Percentiles rank a stretch among this genome's conserved stretches.
Evolutionary conservation across 2,113 vertebrate genomes (phyloP).

Genomic region (Toxostoma redivivum): DNA sequence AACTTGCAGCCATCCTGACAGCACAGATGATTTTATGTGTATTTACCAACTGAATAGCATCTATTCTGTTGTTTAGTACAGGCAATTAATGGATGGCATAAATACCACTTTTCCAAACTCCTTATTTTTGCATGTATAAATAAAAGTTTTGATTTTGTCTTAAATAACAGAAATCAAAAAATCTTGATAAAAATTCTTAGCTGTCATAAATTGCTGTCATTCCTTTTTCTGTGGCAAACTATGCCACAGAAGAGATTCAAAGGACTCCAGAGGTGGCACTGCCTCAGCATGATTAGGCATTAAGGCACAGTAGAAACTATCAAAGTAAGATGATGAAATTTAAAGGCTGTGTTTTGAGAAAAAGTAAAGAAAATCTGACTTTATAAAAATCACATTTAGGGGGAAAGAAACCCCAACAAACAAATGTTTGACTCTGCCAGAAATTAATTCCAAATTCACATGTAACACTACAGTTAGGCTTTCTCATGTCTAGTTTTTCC

Average conservation of each 20-base stretch:
- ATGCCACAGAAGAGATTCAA: background rate
- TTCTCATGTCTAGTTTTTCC: background rate
- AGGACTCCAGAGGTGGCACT: background rate
- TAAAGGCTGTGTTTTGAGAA: background rate
- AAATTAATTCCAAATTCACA: background rate
- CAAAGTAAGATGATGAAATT: background rate
- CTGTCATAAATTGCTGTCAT: background rate
- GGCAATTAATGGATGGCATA: background rate
- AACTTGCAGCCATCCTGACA: background rate
- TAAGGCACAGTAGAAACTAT: background rate
- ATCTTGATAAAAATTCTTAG: background rate
- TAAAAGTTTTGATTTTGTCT: background rate
- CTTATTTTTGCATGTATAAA: background rate
- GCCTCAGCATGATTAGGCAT: background rate
- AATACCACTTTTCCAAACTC: background rate
- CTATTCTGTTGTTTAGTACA: background rate
- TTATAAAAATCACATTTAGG: background rate
- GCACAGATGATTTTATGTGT: background rate
- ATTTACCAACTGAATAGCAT: fast-evolving
- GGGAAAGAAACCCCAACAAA: fast-evolving
- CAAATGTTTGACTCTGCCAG: background rate
- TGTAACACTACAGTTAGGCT: fast-evolving
- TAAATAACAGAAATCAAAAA: background rate
- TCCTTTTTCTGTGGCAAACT: background rate
- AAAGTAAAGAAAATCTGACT: background rate